These are phyloP conservation scores for Therioaphis trifolii DNA, from an alignment of 2,888 invertebrate genomes.

Conservation along the genomic window DNA sequence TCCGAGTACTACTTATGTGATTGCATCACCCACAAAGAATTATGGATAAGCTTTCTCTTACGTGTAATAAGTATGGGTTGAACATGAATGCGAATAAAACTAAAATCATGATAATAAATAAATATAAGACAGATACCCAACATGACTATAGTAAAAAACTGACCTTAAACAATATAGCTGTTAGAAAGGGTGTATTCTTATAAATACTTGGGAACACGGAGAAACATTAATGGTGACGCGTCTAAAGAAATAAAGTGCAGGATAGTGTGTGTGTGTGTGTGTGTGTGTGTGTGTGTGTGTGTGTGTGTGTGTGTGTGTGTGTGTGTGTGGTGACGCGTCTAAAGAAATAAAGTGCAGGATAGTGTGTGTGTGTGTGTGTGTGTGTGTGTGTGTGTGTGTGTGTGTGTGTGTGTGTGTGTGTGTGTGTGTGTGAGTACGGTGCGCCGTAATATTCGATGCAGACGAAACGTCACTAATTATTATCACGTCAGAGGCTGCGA, in stretches of 20 bases:
- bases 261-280: no score
- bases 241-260: slow-evolving; percentile 3
- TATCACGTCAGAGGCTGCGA: no score
- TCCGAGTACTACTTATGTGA: no score
- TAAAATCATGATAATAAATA: slow-evolving; percentile 23
- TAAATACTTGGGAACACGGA: slow-evolving; percentile 37
- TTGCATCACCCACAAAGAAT: not conserved
- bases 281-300: no score
- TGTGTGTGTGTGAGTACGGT: not conserved
- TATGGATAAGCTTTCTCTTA: not conserved
- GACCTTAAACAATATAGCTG: slow-evolving; percentile 28
- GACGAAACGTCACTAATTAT: not conserved
- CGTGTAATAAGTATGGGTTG: slow-evolving; percentile 42
- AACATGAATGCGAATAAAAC: slow-evolving; percentile 33
- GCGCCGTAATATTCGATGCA: no score
- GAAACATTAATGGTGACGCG: slow-evolving; percentile 18
- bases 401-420: not conserved
- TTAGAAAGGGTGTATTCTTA: slow-evolving; percentile 43
- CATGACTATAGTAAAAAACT: not conserved
- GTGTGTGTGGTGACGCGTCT: no score
- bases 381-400: no score
- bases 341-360: no score
- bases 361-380: no score
- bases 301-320: no score
- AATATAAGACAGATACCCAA: slow-evolving; percentile 25